Base-by-base conservation (phyloP, 2,113 vertebrate genomes). In the Ciconia boyciana region DNA sequence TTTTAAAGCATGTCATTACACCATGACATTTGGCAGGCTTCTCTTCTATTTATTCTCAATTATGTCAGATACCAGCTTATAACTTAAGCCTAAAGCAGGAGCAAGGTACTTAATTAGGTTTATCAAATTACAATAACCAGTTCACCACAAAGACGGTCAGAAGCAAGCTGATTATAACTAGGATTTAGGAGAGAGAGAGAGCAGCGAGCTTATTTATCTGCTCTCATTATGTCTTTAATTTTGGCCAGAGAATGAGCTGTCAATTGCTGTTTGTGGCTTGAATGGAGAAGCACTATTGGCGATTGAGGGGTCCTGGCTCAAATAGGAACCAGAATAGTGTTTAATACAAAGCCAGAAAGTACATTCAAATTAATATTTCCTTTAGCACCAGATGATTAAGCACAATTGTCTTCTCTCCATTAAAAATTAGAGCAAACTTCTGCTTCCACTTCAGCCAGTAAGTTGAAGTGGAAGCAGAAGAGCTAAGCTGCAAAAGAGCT, bases 121-220 rank as follows among this genome's bases (percentile, higher is more conserved):
- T 92, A 94, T 95, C 94, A 75, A 90, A 93, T 82, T 96, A 96
- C 58, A 62, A 41, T 72, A 91, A 80, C 54, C 44, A 87, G 66
- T 95, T 91, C 57, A 72, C 66, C 65, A 85, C 54, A 79, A 90
- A 90, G 78, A 89, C 18, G 16, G 70, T 62, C 78, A 91, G 75
- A 91, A 93, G 32, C 78, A 95, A 96, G 93, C 88, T 85, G 90
- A 91, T 94, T 93, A 94, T 19, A 96, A 61, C 41, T 76, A 77
- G 66, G 75, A 90, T 70, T 94, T 77, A 87, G 7, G 22, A 71
- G 70, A 87, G 65, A 65, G 49, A 95, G 52, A 80, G 39, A 39
- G 39, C n/a, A 90, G 36, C 28, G 85, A 95, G 68, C 82, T 96
- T 95, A 79, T 85, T 91, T 94, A 95, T 91, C 54, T 69, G 66